Evolutionary conservation across 2,797 vertebrate genomes (phyloP).

Genomic region (Bradypus variegatus): DNA sequence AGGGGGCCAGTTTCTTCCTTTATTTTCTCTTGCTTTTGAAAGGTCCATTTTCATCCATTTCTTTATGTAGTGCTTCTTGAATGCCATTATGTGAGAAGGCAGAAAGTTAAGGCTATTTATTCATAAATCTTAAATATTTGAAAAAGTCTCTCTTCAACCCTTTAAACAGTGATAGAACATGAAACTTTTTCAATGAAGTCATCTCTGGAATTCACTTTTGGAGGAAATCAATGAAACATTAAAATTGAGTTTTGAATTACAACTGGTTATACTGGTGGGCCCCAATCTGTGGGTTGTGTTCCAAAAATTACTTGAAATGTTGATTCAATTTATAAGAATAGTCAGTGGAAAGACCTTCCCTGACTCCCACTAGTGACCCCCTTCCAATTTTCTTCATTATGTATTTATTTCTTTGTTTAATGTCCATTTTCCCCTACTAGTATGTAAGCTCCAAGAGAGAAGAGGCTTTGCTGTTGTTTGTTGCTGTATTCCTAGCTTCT

Average conservation of each 20-base stretch:
- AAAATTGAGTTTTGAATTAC: not conserved
- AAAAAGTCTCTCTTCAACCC: not conserved
- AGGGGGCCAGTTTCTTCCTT: not conserved
- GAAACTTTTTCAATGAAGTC: not conserved
- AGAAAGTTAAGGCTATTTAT: not conserved
- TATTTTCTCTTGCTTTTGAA: not conserved
- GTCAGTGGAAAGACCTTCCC: not conserved
- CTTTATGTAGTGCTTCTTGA: not conserved
- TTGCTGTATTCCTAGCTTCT: not conserved
- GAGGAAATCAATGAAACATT: not conserved
- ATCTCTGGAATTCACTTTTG: not conserved
- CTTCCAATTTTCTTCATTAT: too few relatives aligned
- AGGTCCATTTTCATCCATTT: not conserved
- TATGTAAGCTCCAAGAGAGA: not conserved
- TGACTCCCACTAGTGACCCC: not conserved
- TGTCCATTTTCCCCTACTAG: not conserved
- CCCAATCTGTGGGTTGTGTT: not conserved
- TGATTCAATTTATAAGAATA: not conserved
- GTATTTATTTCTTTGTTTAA: not conserved
- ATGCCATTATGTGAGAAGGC: not conserved
- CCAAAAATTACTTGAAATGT: not conserved
- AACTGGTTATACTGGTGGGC: not conserved
- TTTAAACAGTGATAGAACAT: not conserved
- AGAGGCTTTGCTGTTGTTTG: not conserved
- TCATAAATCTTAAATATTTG: constrained; percentile 27